These are phyloP conservation scores for Diaphora mendica DNA, from an alignment of 2,888 invertebrate genomes.

Conservation along the genomic window DNA sequence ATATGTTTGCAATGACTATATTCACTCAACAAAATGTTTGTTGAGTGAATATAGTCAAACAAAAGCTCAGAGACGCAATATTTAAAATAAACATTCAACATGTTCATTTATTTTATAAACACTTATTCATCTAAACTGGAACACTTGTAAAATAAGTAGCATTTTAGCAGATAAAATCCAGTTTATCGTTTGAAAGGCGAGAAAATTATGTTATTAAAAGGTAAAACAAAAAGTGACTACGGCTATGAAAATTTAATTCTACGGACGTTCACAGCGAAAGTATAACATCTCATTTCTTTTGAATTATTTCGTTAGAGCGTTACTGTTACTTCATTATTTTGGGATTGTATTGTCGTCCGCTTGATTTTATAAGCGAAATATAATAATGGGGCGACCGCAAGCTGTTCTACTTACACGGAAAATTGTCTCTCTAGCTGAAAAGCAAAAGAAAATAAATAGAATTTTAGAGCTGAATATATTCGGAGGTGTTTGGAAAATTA, in stretches of 20 bases:
- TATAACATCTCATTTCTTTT: conserved; percentile 14
- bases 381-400: neutral
- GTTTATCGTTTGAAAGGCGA: conserved; percentile 23
- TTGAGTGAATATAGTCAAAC: too few species aligned
- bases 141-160: conserved; percentile 7
- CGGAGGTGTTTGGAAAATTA: neutral
- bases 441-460: neutral
- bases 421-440: neutral
- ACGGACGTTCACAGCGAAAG: neutral
- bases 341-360: conserved; percentile 4
- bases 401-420: neutral
- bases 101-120: conserved; percentile 1
- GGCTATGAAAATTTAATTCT: conserved; percentile 14
- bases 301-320: conserved; percentile 9
- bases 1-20: neutral
- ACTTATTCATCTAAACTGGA: neutral
- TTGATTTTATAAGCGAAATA: conserved; percentile 7
- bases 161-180: neutral
- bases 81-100: neutral
- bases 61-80: neutral
- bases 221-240: conserved; percentile 9
- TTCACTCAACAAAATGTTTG: neutral
- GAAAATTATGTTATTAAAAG: conserved; percentile 27
- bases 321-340: conserved; percentile 13
- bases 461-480: neutral